Percentiles rank a stretch among this genome's conserved stretches.
phyloP scores from a whole-genome alignment of 2,888 invertebrate species.

The Eristalis tenax region DNA sequence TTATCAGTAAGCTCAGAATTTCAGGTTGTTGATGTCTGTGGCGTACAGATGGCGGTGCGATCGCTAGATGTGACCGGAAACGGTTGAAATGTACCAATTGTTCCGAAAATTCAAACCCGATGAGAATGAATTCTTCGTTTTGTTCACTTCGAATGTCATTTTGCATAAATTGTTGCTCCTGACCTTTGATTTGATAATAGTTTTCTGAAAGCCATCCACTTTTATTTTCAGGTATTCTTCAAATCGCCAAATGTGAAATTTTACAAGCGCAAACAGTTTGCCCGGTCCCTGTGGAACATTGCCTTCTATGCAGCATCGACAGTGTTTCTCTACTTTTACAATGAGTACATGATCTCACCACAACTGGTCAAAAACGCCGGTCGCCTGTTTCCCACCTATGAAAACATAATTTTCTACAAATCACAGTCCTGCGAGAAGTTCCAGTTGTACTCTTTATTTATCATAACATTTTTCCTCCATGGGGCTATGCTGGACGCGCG shows the following conservation, averaged over 20 bases:
- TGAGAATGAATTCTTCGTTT: too few species aligned
- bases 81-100: not conserved
- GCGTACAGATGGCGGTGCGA: not conserved
- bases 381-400: conserved; percentile 80
- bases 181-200: too few species aligned
- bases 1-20: not conserved
- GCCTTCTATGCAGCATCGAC: conserved; percentile 80
- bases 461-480: conserved; percentile 80
- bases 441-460: conserved; percentile 80
- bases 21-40: not conserved
- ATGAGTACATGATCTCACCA: conserved; percentile 80
- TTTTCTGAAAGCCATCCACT: not conserved
- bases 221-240: conserved; percentile 77
- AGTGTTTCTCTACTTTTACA: conserved; percentile 79
- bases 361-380: conserved; percentile 79
- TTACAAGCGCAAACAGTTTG: conserved; percentile 80
- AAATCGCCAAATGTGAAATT: conserved; percentile 79
- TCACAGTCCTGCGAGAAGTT: conserved; percentile 80
- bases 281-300: conserved; percentile 80
- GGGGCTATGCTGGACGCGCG: conserved; percentile 79
- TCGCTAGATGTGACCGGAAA: not conserved
- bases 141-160: not conserved
- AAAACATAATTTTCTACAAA: conserved; percentile 80
- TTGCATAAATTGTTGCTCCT: too few species aligned
- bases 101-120: too few species aligned